A percentile compares a stretch with the other conserved stretches of the same genome.
Conservation (phyloP, 92 coral and sea anemone genomes). For the Metridium senile region DNA sequence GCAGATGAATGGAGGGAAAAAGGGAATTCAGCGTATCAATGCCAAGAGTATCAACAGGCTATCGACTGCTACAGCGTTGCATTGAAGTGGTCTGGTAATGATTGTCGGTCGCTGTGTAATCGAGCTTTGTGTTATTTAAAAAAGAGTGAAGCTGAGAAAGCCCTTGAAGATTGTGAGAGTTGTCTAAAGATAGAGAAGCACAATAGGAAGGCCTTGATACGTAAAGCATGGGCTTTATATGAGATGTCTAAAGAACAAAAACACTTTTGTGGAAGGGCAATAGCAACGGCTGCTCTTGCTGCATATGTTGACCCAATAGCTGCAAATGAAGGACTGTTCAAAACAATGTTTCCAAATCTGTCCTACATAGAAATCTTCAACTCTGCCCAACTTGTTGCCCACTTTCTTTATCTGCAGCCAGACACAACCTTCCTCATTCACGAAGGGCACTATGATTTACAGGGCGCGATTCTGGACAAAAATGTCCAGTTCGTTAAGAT, state of each 20-base stretch:
- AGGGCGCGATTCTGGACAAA: not conserved
- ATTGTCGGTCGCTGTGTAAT: constrained; percentile 49
- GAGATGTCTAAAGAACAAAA: constrained; percentile 42
- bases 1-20: constrained; percentile 49
- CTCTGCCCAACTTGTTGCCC: constrained; percentile 29
- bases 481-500: constrained; percentile 53
- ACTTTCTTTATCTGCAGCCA: not conserved
- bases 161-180: constrained; percentile 65
- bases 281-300: constrained; percentile 62
- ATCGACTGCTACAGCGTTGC: constrained; percentile 48
- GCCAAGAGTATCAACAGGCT: constrained; percentile 40
- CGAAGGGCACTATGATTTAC: constrained; percentile 52
- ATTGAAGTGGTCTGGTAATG: constrained; percentile 28
- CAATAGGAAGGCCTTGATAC: constrained; percentile 61
- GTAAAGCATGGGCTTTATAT: constrained; percentile 82
- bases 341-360: constrained; percentile 40
- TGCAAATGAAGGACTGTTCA: constrained; percentile 14
- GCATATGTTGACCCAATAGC: constrained; percentile 40
- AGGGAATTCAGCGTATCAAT: constrained; percentile 68
- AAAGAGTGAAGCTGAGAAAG: constrained; percentile 51
- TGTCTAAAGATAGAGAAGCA: constrained; percentile 50
- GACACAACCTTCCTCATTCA: constrained; percentile 55
- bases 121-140: constrained; percentile 74
- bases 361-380: constrained; percentile 26
- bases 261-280: constrained; percentile 14